Conservation (phyloP, 2,113 vertebrate species). For the Indicator maculatus region DNA sequence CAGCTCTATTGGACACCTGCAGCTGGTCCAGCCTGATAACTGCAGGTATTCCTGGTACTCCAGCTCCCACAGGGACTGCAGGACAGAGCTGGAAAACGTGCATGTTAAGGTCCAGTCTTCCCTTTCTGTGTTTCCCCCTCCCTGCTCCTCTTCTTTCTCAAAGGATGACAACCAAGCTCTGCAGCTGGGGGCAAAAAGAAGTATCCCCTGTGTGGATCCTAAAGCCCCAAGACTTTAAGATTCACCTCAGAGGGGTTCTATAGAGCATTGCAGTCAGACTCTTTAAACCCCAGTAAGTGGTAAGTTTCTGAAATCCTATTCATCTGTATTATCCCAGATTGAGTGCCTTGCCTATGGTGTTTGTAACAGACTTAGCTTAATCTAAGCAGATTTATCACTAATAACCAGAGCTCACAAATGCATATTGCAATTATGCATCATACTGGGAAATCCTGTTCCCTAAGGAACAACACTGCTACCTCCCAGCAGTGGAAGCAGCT, state of each 20-base stretch:
- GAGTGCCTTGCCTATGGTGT: conserved; percentile 14
- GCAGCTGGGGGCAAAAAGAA: neutral
- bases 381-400: conserved; percentile 54
- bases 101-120: neutral
- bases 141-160: neutral
- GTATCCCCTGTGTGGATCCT: neutral
- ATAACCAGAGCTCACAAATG: conserved; percentile 48
- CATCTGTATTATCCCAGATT: conserved; percentile 11
- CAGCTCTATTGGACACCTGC: neutral
- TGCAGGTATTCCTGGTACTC: neutral
- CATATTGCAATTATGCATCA: conserved; percentile 18
- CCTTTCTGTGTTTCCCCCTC: neutral
- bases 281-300: neutral
- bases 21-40: neutral
- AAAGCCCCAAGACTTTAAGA: neutral
- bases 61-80: neutral
- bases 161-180: neutral
- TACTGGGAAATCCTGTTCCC: conserved; percentile 10
- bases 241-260: neutral
- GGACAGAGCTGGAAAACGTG: neutral
- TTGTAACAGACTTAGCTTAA: conserved; percentile 51
- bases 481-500: neutral
- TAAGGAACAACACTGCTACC: neutral
- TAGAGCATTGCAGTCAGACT: neutral
- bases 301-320: conserved; percentile 37